Base-by-base conservation (phyloP, 2,113 vertebrate genomes). In the Festucalex cinctus region DNA sequence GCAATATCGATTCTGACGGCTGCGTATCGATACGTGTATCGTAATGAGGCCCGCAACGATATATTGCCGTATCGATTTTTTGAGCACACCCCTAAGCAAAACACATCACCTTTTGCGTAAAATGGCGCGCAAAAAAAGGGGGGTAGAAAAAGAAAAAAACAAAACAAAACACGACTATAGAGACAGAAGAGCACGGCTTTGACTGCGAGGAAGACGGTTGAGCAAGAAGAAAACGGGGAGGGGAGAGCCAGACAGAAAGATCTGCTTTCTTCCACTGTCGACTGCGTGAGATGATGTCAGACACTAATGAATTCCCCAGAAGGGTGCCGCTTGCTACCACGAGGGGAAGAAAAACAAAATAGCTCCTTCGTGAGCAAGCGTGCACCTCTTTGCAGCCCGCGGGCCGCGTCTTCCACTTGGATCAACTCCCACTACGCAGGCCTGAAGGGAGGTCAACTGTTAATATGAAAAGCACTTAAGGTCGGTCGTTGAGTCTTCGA, bases 211-310 rank as follows among this genome's bases (percentile, higher is more conserved):
- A 53, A 37, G 73, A 1, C 53, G 28, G 68, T 48, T 76, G 65
- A 67, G 71, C 32, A 71, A 49, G 65, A 59, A 69, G 51, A 41
- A 46, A 76, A 26, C 49, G 65, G 46, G 70, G 68, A 72, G 80
- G 78, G 76, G 74, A 83, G 81, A 77, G 82, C 72, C 68, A 77
- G 84, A 72, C 81, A 89, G 90, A 90, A 87, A 84, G 81, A 88
- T 89, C 88, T 88, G 88, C 84, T 91, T 84, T 90, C 85, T 90
- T 84, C 89, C 84, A 83, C 83, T 88, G 77, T 68, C 60, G 61
- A 75, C 78, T 72, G 86, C 84, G 80, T 83, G 84, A 87, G 84
- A 90, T 91, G 89, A 92, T 91, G 91, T 92, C 91, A 92, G 89
- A 79, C 65, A 66, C 77, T 89, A 89, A 91, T 92, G 88, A 90